Evolutionary conservation across 2,888 invertebrate genomes (phyloP).

Genomic region (Leucophenga montana): DNA sequence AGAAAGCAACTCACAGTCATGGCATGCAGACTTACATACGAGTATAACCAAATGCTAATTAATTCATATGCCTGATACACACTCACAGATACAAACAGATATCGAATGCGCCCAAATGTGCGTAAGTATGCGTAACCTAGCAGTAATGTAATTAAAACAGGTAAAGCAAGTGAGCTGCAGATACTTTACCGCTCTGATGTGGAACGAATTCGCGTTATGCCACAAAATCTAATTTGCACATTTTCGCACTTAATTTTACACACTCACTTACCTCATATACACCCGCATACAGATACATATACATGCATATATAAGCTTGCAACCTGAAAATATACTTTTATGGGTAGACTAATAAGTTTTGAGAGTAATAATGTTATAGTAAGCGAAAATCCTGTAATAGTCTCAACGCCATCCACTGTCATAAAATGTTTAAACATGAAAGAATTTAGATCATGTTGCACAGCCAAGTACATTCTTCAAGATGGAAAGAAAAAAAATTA

Average conservation of each 20-base stretch:
- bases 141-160: conserved; percentile 18
- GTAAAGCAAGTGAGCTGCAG: neutral
- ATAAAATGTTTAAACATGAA: too few relatives aligned
- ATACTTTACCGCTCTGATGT: neutral
- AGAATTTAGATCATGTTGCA: too few relatives aligned
- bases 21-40: neutral
- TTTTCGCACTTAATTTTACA: conserved; percentile 53
- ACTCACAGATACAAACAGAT: neutral
- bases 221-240: conserved; percentile 59
- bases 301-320: too few relatives aligned
- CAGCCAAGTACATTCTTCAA: too few relatives aligned
- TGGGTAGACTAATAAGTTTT: conserved; percentile 32
- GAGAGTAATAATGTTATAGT: conserved; percentile 32
- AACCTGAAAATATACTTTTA: neutral
- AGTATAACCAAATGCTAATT: conserved; percentile 20
- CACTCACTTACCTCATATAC: conserved; percentile 5
- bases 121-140: neutral
- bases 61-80: conserved; percentile 8
- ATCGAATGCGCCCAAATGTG: neutral
- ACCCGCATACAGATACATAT: too few relatives aligned
- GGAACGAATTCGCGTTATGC: conserved; percentile 39
- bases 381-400: conserved; percentile 47
- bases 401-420: too few relatives aligned
- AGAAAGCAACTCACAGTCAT: neutral
- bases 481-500: too few relatives aligned